Evolutionary conservation across 2,888 invertebrate genomes (phyloP).

Genomic region (Furcula furcula): DNA sequence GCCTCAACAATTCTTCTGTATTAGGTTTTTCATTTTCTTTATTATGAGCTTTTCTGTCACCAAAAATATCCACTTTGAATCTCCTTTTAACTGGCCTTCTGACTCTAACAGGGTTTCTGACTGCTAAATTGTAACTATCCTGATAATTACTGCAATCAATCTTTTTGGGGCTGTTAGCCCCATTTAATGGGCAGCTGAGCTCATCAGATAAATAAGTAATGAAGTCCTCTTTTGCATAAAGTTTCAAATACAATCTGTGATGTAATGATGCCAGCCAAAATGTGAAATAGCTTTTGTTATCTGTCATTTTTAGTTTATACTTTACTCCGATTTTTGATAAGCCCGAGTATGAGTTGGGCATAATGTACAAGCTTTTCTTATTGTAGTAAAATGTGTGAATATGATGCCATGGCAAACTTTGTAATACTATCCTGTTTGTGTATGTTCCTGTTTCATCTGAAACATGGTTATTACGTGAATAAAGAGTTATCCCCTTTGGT

Average conservation of each 20-base stretch:
- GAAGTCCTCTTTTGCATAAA: slow-evolving; percentile 87
- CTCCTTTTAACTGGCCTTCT: slow-evolving; percentile 74
- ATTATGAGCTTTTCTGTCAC: slow-evolving; percentile 81
- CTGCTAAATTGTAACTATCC: slow-evolving; percentile 77
- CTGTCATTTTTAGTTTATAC: slow-evolving; percentile 88
- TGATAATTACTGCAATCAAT: slow-evolving; percentile 72
- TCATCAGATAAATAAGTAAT: slow-evolving; percentile 84
- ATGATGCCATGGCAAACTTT: slow-evolving; percentile 84
- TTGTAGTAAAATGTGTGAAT: slow-evolving; percentile 90
- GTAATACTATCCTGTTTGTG: slow-evolving; percentile 69
- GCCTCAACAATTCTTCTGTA: slow-evolving; percentile 64
- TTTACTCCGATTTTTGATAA: slow-evolving; percentile 83
- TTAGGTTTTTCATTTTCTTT: slow-evolving; percentile 86
- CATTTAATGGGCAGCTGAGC: slow-evolving; percentile 77
- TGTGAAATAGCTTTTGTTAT: slow-evolving; percentile 88
- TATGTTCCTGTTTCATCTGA: slow-evolving; percentile 50
- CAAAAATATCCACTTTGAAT: slow-evolving; percentile 74
- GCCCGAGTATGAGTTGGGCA: slow-evolving; percentile 78
- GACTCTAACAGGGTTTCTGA: slow-evolving; percentile 63
- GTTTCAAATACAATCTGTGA: slow-evolving; percentile 88
- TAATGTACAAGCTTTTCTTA: slow-evolving; percentile 86
- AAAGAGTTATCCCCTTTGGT: slow-evolving; percentile 83
- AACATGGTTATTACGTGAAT: slow-evolving; percentile 72
- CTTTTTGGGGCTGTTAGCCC: slow-evolving; percentile 47
- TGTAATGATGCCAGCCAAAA: slow-evolving; percentile 90